phyloP scores from a whole-genome alignment of 1,140 invertebrate species.

The Meloidogyne chitwoodi region DNA sequence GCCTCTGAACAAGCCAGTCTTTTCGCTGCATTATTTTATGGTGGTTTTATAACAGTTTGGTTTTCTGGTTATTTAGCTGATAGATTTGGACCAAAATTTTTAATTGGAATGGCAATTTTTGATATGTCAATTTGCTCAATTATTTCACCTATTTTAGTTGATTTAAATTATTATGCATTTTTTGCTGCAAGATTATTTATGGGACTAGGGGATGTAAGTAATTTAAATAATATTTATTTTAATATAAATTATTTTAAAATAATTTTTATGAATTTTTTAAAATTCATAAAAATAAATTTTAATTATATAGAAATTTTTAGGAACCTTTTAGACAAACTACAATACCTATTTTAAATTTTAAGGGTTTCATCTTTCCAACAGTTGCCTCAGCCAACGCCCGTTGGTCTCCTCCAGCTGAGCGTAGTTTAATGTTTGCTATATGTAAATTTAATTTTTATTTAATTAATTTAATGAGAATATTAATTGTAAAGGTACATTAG shows the following conservation, averaged over 20 bases:
- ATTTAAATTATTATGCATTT: slow-evolving; percentile 27
- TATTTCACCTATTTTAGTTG: slow-evolving; percentile 16
- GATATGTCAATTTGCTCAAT: slow-evolving; percentile 24
- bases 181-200: slow-evolving; percentile 31
- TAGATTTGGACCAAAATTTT: slow-evolving; percentile 33
- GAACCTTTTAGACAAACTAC: no score
- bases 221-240: not conserved
- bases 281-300: no score
- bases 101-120: slow-evolving; percentile 21
- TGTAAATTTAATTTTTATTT: no score
- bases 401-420: slow-evolving; percentile 33
- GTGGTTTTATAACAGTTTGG: slow-evolving; percentile 28
- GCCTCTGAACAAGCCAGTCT: slow-evolving; percentile 22
- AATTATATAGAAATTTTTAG: no score
- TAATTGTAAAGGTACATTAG: no score
- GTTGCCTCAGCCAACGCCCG: slow-evolving; percentile 15
- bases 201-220: slow-evolving; percentile 30
- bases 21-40: slow-evolving; percentile 35
- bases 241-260: no score
- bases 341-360: no score
- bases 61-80: slow-evolving; percentile 40
- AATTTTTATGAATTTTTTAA: no score
- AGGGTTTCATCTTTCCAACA: slow-evolving; percentile 34
- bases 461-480: no score
- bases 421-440: slow-evolving; percentile 24